Percentiles rank a stretch among this genome's conserved stretches.
Conservation (phyloP, 2,797 vertebrate genomes). For the Sciurus carolinensis region DNA sequence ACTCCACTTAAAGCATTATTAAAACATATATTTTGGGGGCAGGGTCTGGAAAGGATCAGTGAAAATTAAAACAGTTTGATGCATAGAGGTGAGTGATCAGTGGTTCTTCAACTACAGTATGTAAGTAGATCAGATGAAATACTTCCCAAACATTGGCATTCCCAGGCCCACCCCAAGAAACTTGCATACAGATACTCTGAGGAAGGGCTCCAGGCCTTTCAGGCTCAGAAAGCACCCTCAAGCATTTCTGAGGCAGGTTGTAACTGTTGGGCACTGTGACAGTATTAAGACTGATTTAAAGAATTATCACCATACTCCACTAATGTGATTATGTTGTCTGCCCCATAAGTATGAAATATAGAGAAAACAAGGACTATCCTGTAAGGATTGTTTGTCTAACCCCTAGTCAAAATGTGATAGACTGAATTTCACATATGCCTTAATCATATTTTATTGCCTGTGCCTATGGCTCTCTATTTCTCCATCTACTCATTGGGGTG, state of each 20-base stretch:
- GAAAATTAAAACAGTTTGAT: constrained; percentile 48
- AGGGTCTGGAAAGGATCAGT: background rate
- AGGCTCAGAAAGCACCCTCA: background rate
- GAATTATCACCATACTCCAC: background rate
- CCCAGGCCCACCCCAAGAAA: background rate
- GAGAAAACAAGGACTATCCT: background rate
- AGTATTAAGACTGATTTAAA: background rate
- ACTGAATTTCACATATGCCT: background rate
- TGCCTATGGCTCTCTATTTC: background rate
- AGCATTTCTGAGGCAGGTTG: background rate
- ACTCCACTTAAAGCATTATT: constrained; percentile 13
- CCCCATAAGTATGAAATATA: background rate
- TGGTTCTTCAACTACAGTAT: background rate
- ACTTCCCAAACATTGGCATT: constrained; percentile 6
- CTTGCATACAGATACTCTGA: background rate
- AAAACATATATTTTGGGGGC: background rate
- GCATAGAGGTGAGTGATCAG: constrained; percentile 11
- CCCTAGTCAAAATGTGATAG: constrained; percentile 26
- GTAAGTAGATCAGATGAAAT: constrained; percentile 17
- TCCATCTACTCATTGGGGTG: background rate
- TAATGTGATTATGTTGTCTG: background rate
- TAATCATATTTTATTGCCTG: background rate
- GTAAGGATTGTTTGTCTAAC: background rate
- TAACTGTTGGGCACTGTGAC: background rate
- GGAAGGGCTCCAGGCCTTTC: background rate